Evolutionary conservation across 2,888 invertebrate genomes (phyloP).

Genomic region (Drosophila fulvimacula): DNA sequence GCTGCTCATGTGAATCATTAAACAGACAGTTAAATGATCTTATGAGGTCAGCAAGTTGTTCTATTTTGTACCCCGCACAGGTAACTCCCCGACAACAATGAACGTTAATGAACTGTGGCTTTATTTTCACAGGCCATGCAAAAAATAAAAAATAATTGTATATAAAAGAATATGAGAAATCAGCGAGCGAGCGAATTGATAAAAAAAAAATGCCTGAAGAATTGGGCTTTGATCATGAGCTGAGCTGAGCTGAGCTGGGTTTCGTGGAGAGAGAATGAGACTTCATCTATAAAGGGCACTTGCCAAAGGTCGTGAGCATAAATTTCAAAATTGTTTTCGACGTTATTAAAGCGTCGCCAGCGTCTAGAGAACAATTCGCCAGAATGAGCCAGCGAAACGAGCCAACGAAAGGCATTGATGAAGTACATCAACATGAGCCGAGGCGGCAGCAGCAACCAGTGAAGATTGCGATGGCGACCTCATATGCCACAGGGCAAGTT

Average conservation of each 20-base stretch:
- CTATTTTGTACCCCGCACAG: slow-evolving; percentile 20
- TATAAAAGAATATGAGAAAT: slow-evolving; percentile 27
- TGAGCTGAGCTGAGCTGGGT: neutral
- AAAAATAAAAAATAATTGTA: slow-evolving; percentile 10
- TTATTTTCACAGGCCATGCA: slow-evolving; percentile 7
- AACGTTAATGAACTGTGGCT: slow-evolving; percentile 32
- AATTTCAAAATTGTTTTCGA: slow-evolving; percentile 73
- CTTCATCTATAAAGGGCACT: slow-evolving; percentile 46
- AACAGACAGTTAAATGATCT: slow-evolving; percentile 1
- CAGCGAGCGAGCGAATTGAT: slow-evolving; percentile 15
- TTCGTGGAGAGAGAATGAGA: slow-evolving; percentile 17
- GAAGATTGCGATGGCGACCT: slow-evolving; percentile 49
- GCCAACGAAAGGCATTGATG: slow-evolving; percentile 62
- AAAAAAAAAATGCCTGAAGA: slow-evolving; percentile 4
- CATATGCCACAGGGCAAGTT: slow-evolving; percentile 78
- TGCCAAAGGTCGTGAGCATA: slow-evolving; percentile 77
- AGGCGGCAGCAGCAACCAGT: slow-evolving; percentile 23
- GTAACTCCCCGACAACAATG: slow-evolving; percentile 52
- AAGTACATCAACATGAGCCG: slow-evolving; percentile 60
- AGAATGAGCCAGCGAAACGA: slow-evolving; percentile 34
- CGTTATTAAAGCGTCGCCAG: slow-evolving; percentile 59
- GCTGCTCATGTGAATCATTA: slow-evolving; percentile 4
- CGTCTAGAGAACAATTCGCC: slow-evolving; percentile 48
- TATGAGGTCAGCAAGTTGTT: slow-evolving; percentile 20
- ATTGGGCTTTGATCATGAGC: slow-evolving; percentile 19